phyloP scores from a whole-genome alignment of 2,113 vertebrate species.

The Ovibos moschatus region DNA sequence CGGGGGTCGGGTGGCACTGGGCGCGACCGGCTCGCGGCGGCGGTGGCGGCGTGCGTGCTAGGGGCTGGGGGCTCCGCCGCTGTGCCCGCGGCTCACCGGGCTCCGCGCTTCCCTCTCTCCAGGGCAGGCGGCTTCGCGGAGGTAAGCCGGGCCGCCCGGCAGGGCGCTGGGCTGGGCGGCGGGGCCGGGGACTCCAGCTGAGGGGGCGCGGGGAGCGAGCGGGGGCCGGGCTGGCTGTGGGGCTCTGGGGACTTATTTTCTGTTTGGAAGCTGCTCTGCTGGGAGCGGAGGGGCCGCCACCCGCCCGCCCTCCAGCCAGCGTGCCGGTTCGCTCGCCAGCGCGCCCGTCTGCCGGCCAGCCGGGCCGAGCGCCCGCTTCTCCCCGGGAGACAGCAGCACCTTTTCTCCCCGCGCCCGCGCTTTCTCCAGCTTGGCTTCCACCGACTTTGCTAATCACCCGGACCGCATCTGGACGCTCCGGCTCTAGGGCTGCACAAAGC shows the following conservation, averaged over 20 bases:
- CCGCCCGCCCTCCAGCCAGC: neutral
- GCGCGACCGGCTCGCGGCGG: neutral
- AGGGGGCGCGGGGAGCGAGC: neutral
- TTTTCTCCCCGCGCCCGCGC: slow-evolving; percentile 56
- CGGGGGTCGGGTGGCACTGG: slow-evolving; percentile 40
- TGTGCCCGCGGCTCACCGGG: neutral
- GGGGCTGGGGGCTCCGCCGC: slow-evolving; percentile 27
- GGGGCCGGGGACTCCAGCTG: neutral
- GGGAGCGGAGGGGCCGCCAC: neutral
- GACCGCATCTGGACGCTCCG: slow-evolving; percentile 24
- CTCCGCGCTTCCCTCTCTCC: slow-evolving; percentile 31
- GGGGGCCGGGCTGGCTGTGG: neutral
- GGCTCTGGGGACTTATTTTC: slow-evolving; percentile 44
- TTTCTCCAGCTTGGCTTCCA: slow-evolving; percentile 38
- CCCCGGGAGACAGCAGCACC: neutral
- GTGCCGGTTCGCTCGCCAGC: neutral
- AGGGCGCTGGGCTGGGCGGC: neutral
- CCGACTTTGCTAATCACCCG: slow-evolving; percentile 31
- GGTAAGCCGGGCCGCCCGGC: slow-evolving; percentile 49
- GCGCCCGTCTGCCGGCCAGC: neutral
- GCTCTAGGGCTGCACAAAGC: slow-evolving; percentile 15
- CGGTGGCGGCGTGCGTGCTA: neutral
- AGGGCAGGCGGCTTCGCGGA: slow-evolving; percentile 22
- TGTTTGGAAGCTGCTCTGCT: neutral
- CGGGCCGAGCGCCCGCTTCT: neutral